A percentile compares a stretch with the other conserved stretches of the same genome.
Conservation (phyloP, 2,113 vertebrate species). For the cattle (Bos taurus) region DNA sequence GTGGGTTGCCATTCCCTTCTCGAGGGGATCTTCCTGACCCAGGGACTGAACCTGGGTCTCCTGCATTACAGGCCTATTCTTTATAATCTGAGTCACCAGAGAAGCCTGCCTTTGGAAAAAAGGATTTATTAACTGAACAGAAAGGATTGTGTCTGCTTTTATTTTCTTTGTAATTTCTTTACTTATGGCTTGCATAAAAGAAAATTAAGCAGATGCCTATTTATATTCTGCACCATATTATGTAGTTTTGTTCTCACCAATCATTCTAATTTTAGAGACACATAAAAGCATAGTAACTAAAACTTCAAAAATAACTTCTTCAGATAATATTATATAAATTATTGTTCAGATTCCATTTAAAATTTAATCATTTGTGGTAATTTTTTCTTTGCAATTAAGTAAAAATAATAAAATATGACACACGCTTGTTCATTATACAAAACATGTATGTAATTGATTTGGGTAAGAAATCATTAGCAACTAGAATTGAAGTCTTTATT, state of each 20-base stretch:
- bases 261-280: conserved; percentile 14
- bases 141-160: not conserved
- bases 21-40: not conserved
- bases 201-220: not conserved
- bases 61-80: not conserved
- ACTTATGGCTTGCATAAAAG: not conserved
- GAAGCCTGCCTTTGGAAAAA: not conserved
- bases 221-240: not conserved
- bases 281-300: not conserved
- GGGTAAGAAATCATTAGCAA: not conserved
- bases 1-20: not conserved
- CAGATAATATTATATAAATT: not conserved
- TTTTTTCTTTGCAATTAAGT: not conserved
- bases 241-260: not conserved
- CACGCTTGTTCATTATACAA: not conserved
- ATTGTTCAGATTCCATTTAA: not conserved
- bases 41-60: not conserved
- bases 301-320: not conserved
- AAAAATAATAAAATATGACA: not conserved
- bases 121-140: not conserved
- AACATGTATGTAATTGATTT: not conserved
- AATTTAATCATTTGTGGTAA: not conserved
- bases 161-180: not conserved
- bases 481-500: not conserved
- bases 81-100: not conserved